Percentiles rank a stretch among this genome's conserved stretches.
Evolutionary conservation across 1,140 invertebrate species (phyloP).

Genomic region (Zaprionus africanus): DNA sequence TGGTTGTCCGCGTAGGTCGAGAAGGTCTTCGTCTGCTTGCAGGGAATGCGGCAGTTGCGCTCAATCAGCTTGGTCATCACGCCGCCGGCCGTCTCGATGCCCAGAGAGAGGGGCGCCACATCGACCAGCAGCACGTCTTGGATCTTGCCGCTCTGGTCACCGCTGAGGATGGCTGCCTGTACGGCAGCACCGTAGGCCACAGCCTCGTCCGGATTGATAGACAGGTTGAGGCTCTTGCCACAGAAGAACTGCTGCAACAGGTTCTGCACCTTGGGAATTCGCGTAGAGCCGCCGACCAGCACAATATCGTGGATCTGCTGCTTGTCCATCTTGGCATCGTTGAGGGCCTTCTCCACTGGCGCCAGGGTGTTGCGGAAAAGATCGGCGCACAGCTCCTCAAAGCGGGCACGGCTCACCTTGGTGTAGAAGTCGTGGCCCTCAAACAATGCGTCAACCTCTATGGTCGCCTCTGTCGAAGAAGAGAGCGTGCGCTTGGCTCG

Average conservation of each 20-base stretch:
- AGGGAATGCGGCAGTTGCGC: conserved; percentile 87
- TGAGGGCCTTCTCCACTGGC: conserved; percentile 90
- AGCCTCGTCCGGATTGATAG: conserved; percentile 93
- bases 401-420: conserved; percentile 92
- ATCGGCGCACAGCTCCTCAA: conserved; percentile 95
- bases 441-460: conserved; percentile 90
- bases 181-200: conserved; percentile 90
- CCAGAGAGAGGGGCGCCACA: conserved; percentile 86
- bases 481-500: conserved; percentile 89
- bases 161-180: conserved; percentile 91
- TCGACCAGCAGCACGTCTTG: conserved; percentile 87
- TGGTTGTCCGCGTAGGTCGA: conserved; percentile 90
- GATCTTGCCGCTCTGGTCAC: conserved; percentile 90
- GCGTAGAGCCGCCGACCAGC: conserved; percentile 87
- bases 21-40: conserved; percentile 88
- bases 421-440: conserved; percentile 94
- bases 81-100: conserved; percentile 87
- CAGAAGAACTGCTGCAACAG: conserved; percentile 88
- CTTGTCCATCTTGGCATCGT: conserved; percentile 91
- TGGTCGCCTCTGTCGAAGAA: conserved; percentile 88
- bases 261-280: conserved; percentile 88
- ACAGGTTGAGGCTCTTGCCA: conserved; percentile 88
- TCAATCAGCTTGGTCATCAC: conserved; percentile 89
- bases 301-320: conserved; percentile 88
- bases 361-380: conserved; percentile 89